Evolutionary conservation across 2,113 vertebrate species (phyloP), one percentile per base, ranked within the genome.

Genomic region (Rissa tridactyla): DNA sequence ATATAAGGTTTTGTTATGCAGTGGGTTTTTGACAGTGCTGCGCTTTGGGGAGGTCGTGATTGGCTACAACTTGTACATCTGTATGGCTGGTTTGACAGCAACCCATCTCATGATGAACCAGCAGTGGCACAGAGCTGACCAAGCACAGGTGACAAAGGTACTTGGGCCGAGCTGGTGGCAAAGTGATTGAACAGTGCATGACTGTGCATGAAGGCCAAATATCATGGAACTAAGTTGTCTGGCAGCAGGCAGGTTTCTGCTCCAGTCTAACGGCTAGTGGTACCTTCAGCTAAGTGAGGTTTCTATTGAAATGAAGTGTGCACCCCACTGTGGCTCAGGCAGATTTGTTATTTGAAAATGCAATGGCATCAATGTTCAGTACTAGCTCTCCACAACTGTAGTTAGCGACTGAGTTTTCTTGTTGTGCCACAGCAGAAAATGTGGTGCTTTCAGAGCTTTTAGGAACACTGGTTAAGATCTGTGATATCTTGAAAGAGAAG

Each of bases 131-230:
- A 20, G 52, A 61, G n/a, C 21, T 38, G 44, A n/a, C 12, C 26
- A 19, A 60, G 16, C 11, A 65, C 18, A 58, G 32, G 10, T 20
- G 34, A 46, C 15, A 40, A 32, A 66, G 21, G 34, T 55, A 15
- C 25, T n/a, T 15, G 7, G 18, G 12, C 21, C 40, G 9, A 61
- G 14, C 14, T 61, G 10, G 19, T 49, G n/a, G 38, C 29, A 52
- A 29, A 65, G 29, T 0, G 1, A 42, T 44, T 1, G 3, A 30
- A n/a, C 1, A 2, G 38, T n/a, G 8, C 11, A 14, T 15, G 21
- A 22, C 13, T 14, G 17, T 0, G 2, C 11, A 8, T 29, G 15
- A 15, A 11, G 19, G 17, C n/a, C 40, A 61, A 44, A 55, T 1
- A 2, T 13, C 3, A 0, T 8, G 14, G 21, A 64, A 52, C 7